Percentiles rank a stretch among this genome's conserved stretches.
Conservation (phyloP, 2,797 vertebrate genomes). For the Hemibagrus guttatus region DNA sequence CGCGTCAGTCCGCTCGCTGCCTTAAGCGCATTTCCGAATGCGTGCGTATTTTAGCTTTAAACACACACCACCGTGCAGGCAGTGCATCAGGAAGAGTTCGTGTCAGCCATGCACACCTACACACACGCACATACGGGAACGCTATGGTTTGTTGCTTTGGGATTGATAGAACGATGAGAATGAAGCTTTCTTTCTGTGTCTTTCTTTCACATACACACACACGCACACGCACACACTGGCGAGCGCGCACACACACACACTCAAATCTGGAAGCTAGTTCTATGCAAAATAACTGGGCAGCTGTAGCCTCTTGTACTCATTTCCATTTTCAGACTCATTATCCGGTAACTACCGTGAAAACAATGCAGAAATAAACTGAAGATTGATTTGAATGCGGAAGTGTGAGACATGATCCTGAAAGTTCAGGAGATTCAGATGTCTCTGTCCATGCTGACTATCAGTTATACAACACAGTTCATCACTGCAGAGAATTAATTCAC, state of each 20-base stretch:
- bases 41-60: neutral
- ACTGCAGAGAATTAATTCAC: too few species aligned
- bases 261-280: neutral
- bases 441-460: neutral
- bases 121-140: neutral
- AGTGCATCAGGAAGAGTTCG: neutral
- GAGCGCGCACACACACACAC: neutral
- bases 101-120: neutral
- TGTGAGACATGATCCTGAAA: neutral
- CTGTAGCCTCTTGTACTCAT: neutral
- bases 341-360: neutral
- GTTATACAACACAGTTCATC: neutral
- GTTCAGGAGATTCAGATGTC: neutral
- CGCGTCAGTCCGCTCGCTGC: constrained; percentile 26
- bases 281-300: neutral
- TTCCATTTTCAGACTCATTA: neutral
- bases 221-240: neutral
- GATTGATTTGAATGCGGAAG: neutral
- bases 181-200: neutral
- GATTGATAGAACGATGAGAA: neutral
- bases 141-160: neutral
- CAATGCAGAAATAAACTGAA: neutral
- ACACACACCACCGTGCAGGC: neutral
- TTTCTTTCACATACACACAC: neutral
- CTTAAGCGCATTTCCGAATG: constrained; percentile 16